phyloP scores from a whole-genome alignment of 2,797 vertebrate genomes.

The Danio jaintianensis region DNA sequence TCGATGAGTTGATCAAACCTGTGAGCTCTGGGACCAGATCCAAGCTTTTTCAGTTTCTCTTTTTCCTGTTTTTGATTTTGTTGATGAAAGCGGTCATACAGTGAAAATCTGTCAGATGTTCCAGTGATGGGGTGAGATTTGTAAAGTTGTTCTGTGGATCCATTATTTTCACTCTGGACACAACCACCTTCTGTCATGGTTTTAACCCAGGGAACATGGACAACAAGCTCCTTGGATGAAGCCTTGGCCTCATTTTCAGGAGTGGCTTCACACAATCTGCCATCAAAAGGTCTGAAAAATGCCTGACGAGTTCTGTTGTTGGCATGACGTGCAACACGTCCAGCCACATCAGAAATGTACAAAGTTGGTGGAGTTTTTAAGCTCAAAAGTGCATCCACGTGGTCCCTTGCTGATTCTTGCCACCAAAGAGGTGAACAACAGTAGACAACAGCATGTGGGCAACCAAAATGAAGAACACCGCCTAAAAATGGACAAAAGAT shows the following conservation, averaged over 20 bases:
- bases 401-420: constrained; percentile 40
- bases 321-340: constrained; percentile 37
- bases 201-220: not conserved
- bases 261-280: constrained; percentile 3
- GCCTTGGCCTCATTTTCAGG: constrained; percentile 4
- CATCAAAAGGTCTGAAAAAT: constrained; percentile 48
- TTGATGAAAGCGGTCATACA: constrained; percentile 37
- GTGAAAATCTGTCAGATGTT: constrained; percentile 6
- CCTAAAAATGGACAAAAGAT: constrained; percentile 16
- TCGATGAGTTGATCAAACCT: constrained; percentile 19
- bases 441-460: constrained; percentile 33
- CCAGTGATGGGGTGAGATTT: constrained; percentile 25
- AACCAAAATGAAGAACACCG: constrained; percentile 38
- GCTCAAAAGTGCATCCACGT: constrained; percentile 25
- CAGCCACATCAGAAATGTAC: constrained; percentile 46
- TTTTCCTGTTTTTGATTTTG: constrained; percentile 37
- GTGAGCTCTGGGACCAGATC: constrained; percentile 32
- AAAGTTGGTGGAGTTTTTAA: constrained; percentile 33
- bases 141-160: not conserved
- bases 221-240: not conserved
- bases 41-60: constrained; percentile 40
- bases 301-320: constrained; percentile 46
- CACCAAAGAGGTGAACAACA: constrained; percentile 38
- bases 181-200: constrained; percentile 1
- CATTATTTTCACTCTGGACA: not conserved